Conservation (phyloP, 2,113 vertebrate species). For the Pongo pygmaeus region DNA sequence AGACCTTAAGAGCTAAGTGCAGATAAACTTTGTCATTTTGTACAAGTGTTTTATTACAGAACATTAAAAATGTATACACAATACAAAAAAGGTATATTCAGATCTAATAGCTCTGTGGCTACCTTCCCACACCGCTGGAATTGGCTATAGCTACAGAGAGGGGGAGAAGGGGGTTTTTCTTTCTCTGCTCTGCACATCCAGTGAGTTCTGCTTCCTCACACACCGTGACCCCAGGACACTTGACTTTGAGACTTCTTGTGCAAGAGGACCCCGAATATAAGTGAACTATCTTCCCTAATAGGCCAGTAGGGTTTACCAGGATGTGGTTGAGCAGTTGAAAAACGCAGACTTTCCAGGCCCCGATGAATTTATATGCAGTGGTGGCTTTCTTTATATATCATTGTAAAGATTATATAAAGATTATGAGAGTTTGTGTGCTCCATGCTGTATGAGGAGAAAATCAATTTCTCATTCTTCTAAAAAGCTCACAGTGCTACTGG, state of each 20-base stretch:
- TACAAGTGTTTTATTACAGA: too few species aligned
- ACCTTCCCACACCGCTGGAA: rapidly evolving
- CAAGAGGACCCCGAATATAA: rapidly evolving
- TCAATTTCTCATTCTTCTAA: constrained; percentile 82
- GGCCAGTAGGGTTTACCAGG: rapidly evolving
- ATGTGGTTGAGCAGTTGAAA: neutral
- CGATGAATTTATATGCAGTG: neutral
- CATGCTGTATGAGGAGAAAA: constrained; percentile 75
- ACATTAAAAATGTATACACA: too few species aligned
- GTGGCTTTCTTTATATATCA: constrained; percentile 30
- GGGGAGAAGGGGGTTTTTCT: rapidly evolving
- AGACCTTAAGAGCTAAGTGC: too few species aligned
- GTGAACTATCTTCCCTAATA: neutral
- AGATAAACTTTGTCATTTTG: too few species aligned
- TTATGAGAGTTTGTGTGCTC: constrained; percentile 49
- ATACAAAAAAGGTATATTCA: neutral
- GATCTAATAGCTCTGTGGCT: too few species aligned
- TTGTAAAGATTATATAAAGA: constrained; percentile 70
- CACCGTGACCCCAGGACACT: rapidly evolving
- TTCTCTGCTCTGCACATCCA: rapidly evolving
- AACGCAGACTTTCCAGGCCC: neutral
- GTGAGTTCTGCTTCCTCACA: rapidly evolving
- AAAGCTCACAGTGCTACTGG: constrained; percentile 70
- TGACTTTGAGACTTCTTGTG: too few species aligned
- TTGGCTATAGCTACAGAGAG: rapidly evolving